Conservation (phyloP, 2,797 vertebrate genomes). For the Aeoliscus strigatus region DNA sequence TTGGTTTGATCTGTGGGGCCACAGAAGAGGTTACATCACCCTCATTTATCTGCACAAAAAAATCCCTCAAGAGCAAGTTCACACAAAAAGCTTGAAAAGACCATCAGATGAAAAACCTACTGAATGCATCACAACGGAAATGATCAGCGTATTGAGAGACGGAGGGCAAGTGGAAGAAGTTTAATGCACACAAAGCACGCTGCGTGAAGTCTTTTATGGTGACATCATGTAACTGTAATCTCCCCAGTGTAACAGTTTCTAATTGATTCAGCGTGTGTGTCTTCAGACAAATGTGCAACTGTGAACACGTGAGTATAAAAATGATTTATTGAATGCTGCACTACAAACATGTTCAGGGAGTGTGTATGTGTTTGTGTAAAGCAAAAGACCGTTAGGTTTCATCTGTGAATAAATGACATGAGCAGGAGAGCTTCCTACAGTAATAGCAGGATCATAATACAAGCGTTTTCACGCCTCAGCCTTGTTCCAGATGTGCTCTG, state of each 20-base stretch:
- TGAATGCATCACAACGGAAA: not conserved
- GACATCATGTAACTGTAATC: slow-evolving; percentile 3
- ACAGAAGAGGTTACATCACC: slow-evolving; percentile 42
- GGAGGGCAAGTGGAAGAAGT: not conserved
- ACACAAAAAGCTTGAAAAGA: slow-evolving; percentile 27
- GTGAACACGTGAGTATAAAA: not conserved
- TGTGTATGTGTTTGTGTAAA: slow-evolving; percentile 8
- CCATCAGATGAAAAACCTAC: not conserved
- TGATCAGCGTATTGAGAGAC: slow-evolving; percentile 8
- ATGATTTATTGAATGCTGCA: slow-evolving; percentile 7
- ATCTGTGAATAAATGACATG: slow-evolving; percentile 35
- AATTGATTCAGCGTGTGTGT: slow-evolving; percentile 4
- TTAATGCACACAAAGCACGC: slow-evolving; percentile 4
- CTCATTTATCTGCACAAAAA: slow-evolving; percentile 15
- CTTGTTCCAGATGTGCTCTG: slow-evolving; percentile 63
- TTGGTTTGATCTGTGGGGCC: slow-evolving; percentile 47
- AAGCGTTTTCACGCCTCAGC: slow-evolving; percentile 34
- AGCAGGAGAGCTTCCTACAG: slow-evolving; percentile 34
- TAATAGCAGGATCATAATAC: slow-evolving; percentile 18
- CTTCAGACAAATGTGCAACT: not conserved
- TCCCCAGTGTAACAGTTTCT: slow-evolving; percentile 1
- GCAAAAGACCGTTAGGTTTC: slow-evolving; percentile 23
- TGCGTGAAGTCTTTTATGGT: slow-evolving; percentile 14
- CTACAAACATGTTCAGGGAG: slow-evolving; percentile 13
- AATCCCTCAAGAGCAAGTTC: slow-evolving; percentile 19